phyloP scores from a whole-genome alignment of 2,113 vertebrate genomes.

The Ploceus nigricollis region DNA sequence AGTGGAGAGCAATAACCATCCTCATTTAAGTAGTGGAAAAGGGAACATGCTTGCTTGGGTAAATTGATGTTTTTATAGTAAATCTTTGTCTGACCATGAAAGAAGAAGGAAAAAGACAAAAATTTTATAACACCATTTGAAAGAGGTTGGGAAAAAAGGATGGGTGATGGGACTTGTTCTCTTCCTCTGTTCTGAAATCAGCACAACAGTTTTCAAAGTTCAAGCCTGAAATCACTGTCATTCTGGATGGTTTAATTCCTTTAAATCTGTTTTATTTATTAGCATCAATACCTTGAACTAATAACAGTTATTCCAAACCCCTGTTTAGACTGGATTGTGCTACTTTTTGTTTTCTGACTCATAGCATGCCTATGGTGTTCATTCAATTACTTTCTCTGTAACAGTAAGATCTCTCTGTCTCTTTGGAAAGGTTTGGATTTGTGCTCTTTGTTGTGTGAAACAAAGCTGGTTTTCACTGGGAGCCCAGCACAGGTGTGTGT shows the following conservation, averaged over 20 bases:
- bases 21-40: not conserved
- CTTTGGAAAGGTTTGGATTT: not conserved
- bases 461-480: not conserved
- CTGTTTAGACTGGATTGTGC: not conserved
- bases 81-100: not conserved
- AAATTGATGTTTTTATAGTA: not conserved
- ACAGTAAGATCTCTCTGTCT: not conserved
- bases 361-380: not conserved
- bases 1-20: not conserved
- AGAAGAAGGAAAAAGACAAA: not conserved
- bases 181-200: not conserved
- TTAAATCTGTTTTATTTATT: not conserved
- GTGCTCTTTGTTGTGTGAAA: not conserved
- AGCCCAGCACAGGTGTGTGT: not conserved
- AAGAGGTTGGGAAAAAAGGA: not conserved
- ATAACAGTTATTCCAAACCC: not conserved
- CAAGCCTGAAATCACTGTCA: not conserved
- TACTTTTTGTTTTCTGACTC: not conserved
- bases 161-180: no score
- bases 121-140: not conserved
- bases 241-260: not conserved
- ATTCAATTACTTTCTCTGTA: not conserved
- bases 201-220: not conserved
- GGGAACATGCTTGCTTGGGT: not conserved
- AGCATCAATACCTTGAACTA: not conserved